phyloP scores from a whole-genome alignment of 2,888 invertebrate genomes.

The Pecten maximus region DNA sequence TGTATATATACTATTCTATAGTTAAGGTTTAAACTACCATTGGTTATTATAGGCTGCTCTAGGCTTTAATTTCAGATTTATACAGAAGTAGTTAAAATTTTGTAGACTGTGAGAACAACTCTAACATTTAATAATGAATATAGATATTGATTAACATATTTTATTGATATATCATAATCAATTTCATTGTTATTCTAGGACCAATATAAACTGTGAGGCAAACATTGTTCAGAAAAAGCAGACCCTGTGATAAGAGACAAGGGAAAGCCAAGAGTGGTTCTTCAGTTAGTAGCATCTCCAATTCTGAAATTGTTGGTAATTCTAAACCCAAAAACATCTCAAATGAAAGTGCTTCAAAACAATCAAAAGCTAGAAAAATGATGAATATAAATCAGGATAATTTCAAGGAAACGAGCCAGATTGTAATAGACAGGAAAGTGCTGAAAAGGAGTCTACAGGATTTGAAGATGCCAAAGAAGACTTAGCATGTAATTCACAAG shows the following conservation, averaged over 20 bases:
- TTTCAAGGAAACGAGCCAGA: conserved; percentile 40
- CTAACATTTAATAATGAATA: no score
- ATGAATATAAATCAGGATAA: conserved; percentile 26
- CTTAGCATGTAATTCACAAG: not conserved
- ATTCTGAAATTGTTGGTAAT: conserved; percentile 31
- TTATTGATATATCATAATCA: no score
- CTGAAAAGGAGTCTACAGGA: not conserved
- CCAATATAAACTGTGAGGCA: not conserved
- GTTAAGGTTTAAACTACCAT: no score
- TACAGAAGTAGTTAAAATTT: no score
- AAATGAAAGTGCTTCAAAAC: conserved; percentile 55
- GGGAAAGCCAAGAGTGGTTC: conserved; percentile 37
- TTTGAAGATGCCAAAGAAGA: not conserved
- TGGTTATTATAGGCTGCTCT: no score
- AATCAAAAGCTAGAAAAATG: conserved; percentile 51
- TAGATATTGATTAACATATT: no score
- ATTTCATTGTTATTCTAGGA: not conserved
- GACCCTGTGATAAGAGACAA: conserved; percentile 26
- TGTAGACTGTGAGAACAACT: no score
- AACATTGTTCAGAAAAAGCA: conserved; percentile 33
- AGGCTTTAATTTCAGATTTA: no score
- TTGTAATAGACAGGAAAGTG: conserved; percentile 41
- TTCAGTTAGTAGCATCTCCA: conserved; percentile 19
- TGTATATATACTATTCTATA: no score
- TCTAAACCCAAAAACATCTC: conserved; percentile 44